Evolutionary conservation across 2,113 vertebrate genomes (phyloP).

Genomic region (Ellobius talpinus): DNA sequence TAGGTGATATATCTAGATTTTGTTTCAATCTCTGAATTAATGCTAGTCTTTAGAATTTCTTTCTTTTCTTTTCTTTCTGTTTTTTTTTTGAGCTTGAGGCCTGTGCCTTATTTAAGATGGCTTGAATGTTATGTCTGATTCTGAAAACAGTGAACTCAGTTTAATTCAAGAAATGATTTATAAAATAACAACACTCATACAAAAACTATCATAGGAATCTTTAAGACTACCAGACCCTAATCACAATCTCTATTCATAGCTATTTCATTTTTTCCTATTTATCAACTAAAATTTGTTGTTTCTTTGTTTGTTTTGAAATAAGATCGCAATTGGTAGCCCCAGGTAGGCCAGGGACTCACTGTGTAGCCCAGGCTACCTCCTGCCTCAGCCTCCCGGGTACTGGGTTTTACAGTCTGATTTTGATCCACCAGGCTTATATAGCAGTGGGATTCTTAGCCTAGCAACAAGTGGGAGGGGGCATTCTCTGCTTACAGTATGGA

Average conservation of each 20-base stretch:
- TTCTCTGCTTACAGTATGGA: background rate
- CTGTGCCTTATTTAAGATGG: background rate
- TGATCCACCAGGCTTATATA: too few relatives aligned
- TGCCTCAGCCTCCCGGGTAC: background rate
- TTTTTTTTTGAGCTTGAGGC: background rate
- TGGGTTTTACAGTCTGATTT: background rate
- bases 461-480: background rate
- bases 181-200: background rate
- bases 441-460: background rate
- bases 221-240: background rate
- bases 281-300: background rate
- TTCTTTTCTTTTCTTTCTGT: background rate
- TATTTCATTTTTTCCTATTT: slow-evolving; percentile 7
- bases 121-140: background rate
- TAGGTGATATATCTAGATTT: slow-evolving; percentile 3
- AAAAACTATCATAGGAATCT: background rate
- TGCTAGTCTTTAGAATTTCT: background rate
- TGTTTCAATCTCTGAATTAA: background rate
- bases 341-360: background rate
- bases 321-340: background rate
- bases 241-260: background rate
- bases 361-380: background rate
- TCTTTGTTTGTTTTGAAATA: background rate
- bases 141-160: background rate
- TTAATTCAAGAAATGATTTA: background rate